phyloP scores from a whole-genome alignment of 2,113 vertebrate species.

The Sigmodon hispidus region DNA sequence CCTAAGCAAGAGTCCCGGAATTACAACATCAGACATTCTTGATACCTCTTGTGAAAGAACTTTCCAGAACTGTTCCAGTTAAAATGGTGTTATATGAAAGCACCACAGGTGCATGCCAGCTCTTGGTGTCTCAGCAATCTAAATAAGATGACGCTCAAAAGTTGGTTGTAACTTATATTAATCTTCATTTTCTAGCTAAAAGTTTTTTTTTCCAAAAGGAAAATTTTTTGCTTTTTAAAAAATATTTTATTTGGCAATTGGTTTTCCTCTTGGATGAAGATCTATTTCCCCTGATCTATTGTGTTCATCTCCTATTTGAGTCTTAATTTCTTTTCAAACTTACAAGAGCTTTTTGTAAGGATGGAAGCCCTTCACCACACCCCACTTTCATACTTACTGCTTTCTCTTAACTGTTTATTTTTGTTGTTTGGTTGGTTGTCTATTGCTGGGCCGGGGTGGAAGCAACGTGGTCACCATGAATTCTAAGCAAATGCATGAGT shows the following conservation, averaged over 20 bases:
- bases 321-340: neutral
- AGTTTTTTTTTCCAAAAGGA: too few species aligned
- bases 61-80: neutral
- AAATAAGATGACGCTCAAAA: neutral
- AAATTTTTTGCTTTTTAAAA: neutral
- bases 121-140: neutral
- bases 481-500: neutral
- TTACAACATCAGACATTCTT: neutral
- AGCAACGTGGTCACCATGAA: neutral
- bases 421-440: neutral
- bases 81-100: neutral
- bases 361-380: neutral
- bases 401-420: conserved; percentile 24
- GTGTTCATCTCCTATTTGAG: neutral
- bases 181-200: neutral
- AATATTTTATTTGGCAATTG: neutral
- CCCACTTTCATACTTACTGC: neutral
- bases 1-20: neutral
- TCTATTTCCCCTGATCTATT: neutral
- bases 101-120: neutral
- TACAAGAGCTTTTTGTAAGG: conserved; percentile 1
- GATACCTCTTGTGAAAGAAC: neutral
- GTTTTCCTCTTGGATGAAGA: neutral
- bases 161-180: neutral
- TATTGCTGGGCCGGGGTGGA: neutral